Percentiles rank a stretch among this genome's conserved stretches.
phyloP scores from a whole-genome alignment of 2,797 vertebrate genomes.

The Trematomus bernacchii region DNA sequence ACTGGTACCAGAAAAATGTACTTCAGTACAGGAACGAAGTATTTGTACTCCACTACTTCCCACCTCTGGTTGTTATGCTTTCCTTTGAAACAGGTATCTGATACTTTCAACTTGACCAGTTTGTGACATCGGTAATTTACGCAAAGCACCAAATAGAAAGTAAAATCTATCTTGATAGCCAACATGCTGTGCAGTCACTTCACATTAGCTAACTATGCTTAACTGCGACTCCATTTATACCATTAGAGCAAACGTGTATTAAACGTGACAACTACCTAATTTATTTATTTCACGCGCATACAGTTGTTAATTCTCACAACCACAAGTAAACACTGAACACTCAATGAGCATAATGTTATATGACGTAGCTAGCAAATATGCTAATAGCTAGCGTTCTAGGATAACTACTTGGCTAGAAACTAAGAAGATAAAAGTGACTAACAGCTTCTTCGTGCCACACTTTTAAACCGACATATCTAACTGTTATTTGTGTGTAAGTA shows the following conservation, averaged over 20 bases:
- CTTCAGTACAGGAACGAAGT: no score
- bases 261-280: accelerated
- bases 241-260: neutral
- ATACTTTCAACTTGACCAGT: neutral
- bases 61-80: neutral
- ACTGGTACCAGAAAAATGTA: no score
- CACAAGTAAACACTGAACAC: neutral
- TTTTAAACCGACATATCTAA: neutral
- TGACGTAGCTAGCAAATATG: neutral
- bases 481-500: neutral
- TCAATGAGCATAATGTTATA: neutral
- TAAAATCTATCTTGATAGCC: neutral
- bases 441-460: neutral
- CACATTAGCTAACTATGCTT: neutral
- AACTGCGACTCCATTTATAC: neutral
- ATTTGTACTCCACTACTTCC: no score
- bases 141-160: neutral
- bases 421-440: neutral
- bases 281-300: neutral
- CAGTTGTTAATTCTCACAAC: neutral
- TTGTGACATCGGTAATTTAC: neutral
- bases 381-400: conserved; percentile 17
- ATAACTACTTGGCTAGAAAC: conserved; percentile 2
- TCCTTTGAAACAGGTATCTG: neutral
- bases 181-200: neutral